phyloP scores from a whole-genome alignment of 2,888 invertebrate genomes.

The Apodemia mormo region DNA sequence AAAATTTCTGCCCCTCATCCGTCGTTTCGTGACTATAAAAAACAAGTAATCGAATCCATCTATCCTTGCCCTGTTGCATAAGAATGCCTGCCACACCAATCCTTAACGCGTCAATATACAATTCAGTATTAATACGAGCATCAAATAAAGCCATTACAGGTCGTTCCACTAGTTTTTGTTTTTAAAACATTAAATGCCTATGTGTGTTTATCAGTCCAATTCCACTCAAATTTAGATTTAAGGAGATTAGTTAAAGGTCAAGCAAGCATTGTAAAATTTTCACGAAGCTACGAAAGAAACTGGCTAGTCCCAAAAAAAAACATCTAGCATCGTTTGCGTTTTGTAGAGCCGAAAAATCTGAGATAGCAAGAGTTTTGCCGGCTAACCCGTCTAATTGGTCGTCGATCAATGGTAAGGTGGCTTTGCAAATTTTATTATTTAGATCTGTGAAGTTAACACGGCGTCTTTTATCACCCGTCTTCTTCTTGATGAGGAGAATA shows the following conservation, averaged over 20 bases:
- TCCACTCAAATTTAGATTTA: slow-evolving; percentile 23
- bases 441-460: slow-evolving; percentile 13
- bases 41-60: neutral
- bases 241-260: slow-evolving; percentile 26
- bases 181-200: slow-evolving; percentile 25
- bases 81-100: neutral
- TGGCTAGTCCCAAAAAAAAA: slow-evolving; percentile 43
- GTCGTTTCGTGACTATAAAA: slow-evolving; percentile 12
- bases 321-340: slow-evolving; percentile 40
- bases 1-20: neutral
- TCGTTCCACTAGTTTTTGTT: slow-evolving; percentile 4
- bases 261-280: slow-evolving; percentile 32
- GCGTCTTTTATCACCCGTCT: slow-evolving; percentile 23
- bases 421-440: slow-evolving; percentile 7
- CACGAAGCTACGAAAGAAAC: slow-evolving; percentile 38
- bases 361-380: slow-evolving; percentile 35
- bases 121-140: neutral
- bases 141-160: neutral
- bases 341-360: slow-evolving; percentile 36
- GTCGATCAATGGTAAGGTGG: slow-evolving; percentile 15
- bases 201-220: slow-evolving; percentile 21
- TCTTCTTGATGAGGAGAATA: slow-evolving; percentile 37
- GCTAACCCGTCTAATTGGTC: slow-evolving; percentile 29
- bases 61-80: neutral
- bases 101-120: neutral